Conservation (phyloP, 2,888 invertebrate species). For the Pachydiplax longipennis region DNA sequence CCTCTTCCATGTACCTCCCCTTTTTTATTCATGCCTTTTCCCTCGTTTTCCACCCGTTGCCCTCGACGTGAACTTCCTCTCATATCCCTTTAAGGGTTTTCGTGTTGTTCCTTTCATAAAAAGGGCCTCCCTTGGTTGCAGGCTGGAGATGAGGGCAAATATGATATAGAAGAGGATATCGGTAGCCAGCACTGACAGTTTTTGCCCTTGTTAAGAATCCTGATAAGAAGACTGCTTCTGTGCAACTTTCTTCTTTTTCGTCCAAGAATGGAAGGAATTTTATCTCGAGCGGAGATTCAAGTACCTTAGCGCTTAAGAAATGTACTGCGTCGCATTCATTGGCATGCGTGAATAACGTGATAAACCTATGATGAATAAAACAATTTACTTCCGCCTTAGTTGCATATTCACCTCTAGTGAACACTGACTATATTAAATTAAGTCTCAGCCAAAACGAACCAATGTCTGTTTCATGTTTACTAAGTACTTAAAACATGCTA, state of each 20-base stretch:
- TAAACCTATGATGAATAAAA: too few species aligned
- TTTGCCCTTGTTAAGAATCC: too few species aligned
- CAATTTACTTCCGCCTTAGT: too few species aligned
- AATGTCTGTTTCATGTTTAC: too few species aligned
- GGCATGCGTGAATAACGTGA: not conserved
- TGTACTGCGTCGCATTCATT: not conserved
- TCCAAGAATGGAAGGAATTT: not conserved
- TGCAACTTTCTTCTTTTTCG: too few species aligned
- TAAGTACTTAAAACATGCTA: too few species aligned
- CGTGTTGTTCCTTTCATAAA: not conserved
- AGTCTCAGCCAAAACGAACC: too few species aligned
- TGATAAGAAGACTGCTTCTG: too few species aligned
- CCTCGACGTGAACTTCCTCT: not conserved
- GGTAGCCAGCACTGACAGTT: not conserved
- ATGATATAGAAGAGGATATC: not conserved
- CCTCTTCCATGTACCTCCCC: constrained; percentile 22
- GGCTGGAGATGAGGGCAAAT: not conserved
- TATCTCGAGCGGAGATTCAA: not conserved
- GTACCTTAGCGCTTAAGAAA: not conserved
- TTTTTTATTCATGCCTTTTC: not conserved
- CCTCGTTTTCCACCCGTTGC: not conserved
- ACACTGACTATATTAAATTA: too few species aligned
- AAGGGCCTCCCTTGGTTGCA: not conserved
- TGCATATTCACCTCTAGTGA: too few species aligned
- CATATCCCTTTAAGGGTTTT: not conserved